Percentiles rank a stretch among this genome's conserved stretches.
phyloP scores from a whole-genome alignment of 2,113 vertebrate species.

The Pseudorasbora parva region DNA sequence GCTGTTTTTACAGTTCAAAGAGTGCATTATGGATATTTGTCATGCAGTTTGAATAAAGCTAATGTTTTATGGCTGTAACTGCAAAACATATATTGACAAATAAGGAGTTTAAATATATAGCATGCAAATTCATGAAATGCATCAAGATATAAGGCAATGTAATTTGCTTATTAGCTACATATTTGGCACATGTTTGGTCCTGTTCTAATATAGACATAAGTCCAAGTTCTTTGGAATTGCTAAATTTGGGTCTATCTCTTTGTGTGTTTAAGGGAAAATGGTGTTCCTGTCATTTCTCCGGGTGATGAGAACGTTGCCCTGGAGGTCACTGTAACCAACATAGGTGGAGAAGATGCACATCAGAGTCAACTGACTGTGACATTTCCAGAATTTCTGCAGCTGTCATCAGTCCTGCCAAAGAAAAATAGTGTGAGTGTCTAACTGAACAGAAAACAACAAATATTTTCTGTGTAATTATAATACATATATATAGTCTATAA shows the following conservation, averaged over 20 bases:
- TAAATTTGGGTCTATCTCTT: neutral
- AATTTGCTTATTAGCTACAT: neutral
- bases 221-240: neutral
- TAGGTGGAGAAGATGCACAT: slow-evolving; percentile 87
- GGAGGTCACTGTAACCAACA: slow-evolving; percentile 88
- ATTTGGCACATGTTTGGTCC: neutral
- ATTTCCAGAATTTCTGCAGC: slow-evolving; percentile 83
- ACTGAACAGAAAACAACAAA: neutral
- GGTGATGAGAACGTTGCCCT: slow-evolving; percentile 86
- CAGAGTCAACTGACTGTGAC: slow-evolving; percentile 78
- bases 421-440: slow-evolving; percentile 67
- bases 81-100: slow-evolving; percentile 4
- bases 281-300: slow-evolving; percentile 82
- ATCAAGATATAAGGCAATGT: neutral
- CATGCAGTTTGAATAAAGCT: neutral
- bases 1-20: too few species aligned
- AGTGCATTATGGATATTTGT: neutral
- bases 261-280: slow-evolving; percentile 75
- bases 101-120: neutral
- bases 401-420: slow-evolving; percentile 76
- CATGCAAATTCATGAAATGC: neutral
- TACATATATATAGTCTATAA: too few species aligned
- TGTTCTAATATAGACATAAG: neutral
- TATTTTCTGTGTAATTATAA: neutral
- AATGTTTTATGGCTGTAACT: neutral